Percentiles rank a stretch among this genome's conserved stretches.
phyloP scores from a whole-genome alignment of 2,113 vertebrate species.

The Corydoras maculifer region DNA sequence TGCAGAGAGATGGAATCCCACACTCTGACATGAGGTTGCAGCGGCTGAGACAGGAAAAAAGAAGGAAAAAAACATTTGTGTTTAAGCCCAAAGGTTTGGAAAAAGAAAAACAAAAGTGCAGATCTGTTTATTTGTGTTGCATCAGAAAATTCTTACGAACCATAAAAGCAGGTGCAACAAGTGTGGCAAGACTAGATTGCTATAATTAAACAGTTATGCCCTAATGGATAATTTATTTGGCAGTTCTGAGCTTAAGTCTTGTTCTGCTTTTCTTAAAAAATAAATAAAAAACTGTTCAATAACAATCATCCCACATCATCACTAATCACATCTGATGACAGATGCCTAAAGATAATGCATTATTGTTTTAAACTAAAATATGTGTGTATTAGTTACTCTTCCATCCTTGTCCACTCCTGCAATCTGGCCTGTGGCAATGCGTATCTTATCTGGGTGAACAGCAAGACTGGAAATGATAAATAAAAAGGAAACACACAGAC shows the following conservation, averaged over 20 bases:
- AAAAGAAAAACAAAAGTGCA: not conserved
- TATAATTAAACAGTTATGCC: constrained; percentile 1
- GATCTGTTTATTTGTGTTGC: not conserved
- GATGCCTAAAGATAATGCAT: not conserved
- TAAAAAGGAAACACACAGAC: constrained; percentile 1
- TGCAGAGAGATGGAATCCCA: constrained; percentile 92
- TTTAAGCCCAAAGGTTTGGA: too few relatives aligned
- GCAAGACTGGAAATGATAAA: constrained; percentile 76
- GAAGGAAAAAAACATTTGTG: not conserved
- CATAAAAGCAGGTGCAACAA: not conserved
- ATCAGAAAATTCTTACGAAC: not conserved
- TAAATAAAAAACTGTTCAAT: not conserved
- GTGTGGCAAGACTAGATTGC: not conserved
- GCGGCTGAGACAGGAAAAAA: constrained; percentile 59
- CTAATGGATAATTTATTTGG: not conserved
- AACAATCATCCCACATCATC: not conserved
- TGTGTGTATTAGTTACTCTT: constrained; percentile 63
- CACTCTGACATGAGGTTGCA: constrained; percentile 89
- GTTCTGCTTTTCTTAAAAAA: not conserved
- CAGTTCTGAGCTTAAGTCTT: not conserved
- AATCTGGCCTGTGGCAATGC: constrained; percentile 95
- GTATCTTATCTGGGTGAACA: constrained; percentile 96
- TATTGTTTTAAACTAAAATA: not conserved
- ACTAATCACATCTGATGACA: not conserved
- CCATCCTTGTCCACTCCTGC: constrained; percentile 98